Evolutionary conservation across 1,140 invertebrate genomes (phyloP).

Genomic region (Bombus sylvicola): DNA sequence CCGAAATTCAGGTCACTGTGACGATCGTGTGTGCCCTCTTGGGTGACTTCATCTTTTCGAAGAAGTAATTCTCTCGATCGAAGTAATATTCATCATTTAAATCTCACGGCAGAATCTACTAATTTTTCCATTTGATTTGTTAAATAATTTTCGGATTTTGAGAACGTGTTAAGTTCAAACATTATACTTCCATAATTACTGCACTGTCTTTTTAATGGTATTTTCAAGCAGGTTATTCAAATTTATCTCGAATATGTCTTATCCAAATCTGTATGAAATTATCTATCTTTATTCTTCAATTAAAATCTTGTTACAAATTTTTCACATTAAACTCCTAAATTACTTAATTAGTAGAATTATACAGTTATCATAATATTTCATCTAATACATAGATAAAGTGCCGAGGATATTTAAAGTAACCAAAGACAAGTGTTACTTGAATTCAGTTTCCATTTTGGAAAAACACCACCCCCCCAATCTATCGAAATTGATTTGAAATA

Average conservation of each 20-base stretch:
- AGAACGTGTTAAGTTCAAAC: too few relatives aligned
- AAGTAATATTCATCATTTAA: not conserved
- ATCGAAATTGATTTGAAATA: conserved; percentile 1
- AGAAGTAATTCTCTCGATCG: not conserved
- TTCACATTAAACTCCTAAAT: not conserved
- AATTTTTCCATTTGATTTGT: not conserved
- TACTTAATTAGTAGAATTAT: not conserved
- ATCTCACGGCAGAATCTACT: not conserved
- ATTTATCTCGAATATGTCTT: not conserved
- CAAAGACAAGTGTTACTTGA: not conserved
- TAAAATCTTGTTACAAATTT: not conserved
- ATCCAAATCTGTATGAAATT: not conserved
- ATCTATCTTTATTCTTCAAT: not conserved
- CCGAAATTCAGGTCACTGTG: conserved; percentile 2
- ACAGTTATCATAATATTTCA: not conserved
- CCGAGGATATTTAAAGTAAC: not conserved
- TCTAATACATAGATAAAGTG: not conserved
- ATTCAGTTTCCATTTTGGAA: not conserved
- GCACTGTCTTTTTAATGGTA: not conserved
- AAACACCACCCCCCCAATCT: not conserved
- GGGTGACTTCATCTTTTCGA: not conserved
- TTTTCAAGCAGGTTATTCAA: not conserved
- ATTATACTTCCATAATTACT: not conserved
- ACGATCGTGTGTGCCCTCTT: not conserved
- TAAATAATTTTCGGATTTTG: not conserved